Evolutionary conservation across 2,113 vertebrate species (phyloP).

Genomic region (Apteryx owenii): DNA sequence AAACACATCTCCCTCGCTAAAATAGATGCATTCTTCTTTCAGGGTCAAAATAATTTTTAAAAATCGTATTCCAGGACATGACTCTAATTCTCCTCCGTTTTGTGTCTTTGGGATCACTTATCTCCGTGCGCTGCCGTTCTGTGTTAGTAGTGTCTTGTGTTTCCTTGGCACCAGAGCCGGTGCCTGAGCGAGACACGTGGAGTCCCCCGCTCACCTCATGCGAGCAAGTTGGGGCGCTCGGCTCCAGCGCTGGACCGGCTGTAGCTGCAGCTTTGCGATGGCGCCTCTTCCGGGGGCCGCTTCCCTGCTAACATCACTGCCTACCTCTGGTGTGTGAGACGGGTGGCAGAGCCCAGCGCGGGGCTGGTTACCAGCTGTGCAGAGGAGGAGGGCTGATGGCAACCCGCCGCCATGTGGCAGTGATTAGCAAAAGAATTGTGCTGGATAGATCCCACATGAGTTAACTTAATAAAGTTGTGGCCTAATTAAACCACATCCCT

Average conservation of each 20-base stretch:
- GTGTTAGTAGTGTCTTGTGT: background rate
- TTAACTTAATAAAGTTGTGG: slow-evolving; percentile 63
- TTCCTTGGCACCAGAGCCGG: accelerated
- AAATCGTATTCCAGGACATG: background rate
- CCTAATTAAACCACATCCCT: slow-evolving; percentile 66
- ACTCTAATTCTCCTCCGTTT: background rate
- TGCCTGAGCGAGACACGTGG: background rate
- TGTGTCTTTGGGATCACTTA: background rate
- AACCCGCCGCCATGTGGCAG: slow-evolving; percentile 33
- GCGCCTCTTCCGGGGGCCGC: background rate
- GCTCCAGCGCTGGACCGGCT: background rate
- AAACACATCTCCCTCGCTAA: background rate
- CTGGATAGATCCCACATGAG: slow-evolving; percentile 65
- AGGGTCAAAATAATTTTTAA: background rate
- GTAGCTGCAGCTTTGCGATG: accelerated
- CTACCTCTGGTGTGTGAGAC: accelerated
- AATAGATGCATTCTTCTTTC: background rate
- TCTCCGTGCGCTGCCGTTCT: accelerated
- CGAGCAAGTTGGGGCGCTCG: background rate
- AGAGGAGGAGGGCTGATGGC: slow-evolving; percentile 14
- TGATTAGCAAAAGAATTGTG: slow-evolving; percentile 45
- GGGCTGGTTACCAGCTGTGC: background rate
- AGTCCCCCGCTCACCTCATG: background rate
- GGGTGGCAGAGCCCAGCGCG: background rate
- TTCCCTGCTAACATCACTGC: background rate